Conservation (phyloP, 2,113 vertebrate genomes). For the Macaca nemestrina region DNA sequence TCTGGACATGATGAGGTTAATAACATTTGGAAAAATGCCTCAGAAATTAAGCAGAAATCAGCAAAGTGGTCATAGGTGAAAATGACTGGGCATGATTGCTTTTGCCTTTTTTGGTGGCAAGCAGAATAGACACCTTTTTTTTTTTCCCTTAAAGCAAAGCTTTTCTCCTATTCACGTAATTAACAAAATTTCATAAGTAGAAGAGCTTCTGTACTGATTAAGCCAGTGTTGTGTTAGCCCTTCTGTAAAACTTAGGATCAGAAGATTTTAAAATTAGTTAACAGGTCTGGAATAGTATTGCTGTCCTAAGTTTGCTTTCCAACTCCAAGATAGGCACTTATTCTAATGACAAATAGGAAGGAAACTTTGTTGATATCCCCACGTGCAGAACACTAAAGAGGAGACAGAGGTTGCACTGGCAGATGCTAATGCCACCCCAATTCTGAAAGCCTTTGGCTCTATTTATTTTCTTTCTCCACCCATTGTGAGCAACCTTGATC, state of each 20-base stretch:
- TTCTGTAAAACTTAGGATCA: constrained; percentile 1
- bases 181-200: background rate
- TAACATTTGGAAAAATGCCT: background rate
- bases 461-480: background rate
- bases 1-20: background rate
- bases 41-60: background rate
- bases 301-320: background rate
- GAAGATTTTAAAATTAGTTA: constrained; percentile 8
- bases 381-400: background rate
- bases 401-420: background rate
- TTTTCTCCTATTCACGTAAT: constrained; percentile 16
- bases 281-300: background rate
- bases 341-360: background rate
- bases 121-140: background rate
- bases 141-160: background rate
- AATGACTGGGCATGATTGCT: background rate
- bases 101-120: background rate
- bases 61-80: background rate
- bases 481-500: background rate
- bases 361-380: background rate
- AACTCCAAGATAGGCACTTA: background rate
- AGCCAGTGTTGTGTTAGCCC: background rate
- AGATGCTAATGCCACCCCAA: background rate
- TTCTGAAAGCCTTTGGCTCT: background rate
- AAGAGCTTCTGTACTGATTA: background rate